Evolutionary conservation across 2,113 vertebrate species (phyloP).

Genomic region (Kobus ellipsiprymnus): DNA sequence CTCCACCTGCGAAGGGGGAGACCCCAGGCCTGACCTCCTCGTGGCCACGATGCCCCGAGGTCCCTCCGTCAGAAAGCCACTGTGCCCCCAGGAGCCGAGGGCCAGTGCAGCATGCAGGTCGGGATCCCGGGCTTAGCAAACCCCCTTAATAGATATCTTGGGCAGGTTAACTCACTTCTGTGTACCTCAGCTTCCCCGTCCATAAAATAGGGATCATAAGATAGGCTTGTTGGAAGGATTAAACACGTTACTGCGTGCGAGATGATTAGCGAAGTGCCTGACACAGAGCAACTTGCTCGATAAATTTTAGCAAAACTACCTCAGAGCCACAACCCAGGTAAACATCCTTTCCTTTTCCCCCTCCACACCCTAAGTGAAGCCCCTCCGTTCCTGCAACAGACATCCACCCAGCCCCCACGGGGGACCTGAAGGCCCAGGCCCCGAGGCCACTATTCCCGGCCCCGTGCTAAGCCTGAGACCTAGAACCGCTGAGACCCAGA

Average conservation of each 20-base stretch:
- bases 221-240: neutral
- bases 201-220: neutral
- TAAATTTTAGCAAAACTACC: neutral
- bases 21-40: neutral
- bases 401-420: neutral
- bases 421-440: too few species aligned
- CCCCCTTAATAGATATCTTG: rapidly evolving
- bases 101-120: rapidly evolving
- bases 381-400: neutral
- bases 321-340: neutral
- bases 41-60: neutral
- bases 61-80: neutral
- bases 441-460: neutral
- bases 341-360: neutral
- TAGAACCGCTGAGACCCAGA: neutral
- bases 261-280: neutral
- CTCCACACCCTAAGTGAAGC: neutral
- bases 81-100: neutral
- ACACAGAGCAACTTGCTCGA: neutral
- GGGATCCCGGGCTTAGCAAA: neutral
- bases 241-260: neutral
- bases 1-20: neutral
- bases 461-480: neutral
- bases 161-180: neutral
- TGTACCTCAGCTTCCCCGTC: neutral